phyloP scores from a whole-genome alignment of 64 coral and sea anemone species.

The Montipora sp. region DNA sequence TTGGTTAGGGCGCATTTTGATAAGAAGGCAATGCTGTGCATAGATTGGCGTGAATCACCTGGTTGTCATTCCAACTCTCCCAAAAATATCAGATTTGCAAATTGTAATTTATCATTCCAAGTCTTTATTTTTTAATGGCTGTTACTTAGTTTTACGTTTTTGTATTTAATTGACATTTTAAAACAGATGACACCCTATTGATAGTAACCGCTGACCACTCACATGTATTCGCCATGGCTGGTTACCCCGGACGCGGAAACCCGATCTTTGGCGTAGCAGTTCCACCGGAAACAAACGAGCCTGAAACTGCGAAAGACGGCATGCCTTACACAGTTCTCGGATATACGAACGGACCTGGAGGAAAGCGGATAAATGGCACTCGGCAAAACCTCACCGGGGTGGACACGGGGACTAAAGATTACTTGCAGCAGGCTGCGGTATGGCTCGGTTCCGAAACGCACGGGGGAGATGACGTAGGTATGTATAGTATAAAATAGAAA shows the following conservation, averaged over 20 bases:
- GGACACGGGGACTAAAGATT: conserved; percentile 70
- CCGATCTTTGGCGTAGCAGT: conserved; percentile 77
- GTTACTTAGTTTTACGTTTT: too few relatives aligned
- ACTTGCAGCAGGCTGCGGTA: conserved; percentile 57
- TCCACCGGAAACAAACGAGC: background rate
- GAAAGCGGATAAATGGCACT: conserved; percentile 14
- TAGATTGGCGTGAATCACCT: too few relatives aligned
- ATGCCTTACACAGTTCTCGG: conserved; percentile 72
- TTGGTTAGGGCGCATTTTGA: too few relatives aligned
- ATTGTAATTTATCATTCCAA: too few relatives aligned
- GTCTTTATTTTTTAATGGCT: too few relatives aligned
- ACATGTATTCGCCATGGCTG: conserved; percentile 80
- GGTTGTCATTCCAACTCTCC: too few relatives aligned
- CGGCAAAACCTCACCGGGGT: conserved; percentile 66
- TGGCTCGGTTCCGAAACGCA: conserved; percentile 52
- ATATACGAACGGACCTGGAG: conserved; percentile 78
- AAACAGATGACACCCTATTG: conserved; percentile 78
- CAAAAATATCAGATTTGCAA: too few relatives aligned
- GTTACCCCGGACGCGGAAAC: conserved; percentile 80
- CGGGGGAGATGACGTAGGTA: conserved; percentile 83
- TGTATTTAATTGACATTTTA: too few relatives aligned
- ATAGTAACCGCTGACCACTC: conserved; percentile 92
- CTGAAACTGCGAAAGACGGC: conserved; percentile 6
- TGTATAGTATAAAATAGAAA: conserved; percentile 1
- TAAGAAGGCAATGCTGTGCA: too few relatives aligned